Base-by-base conservation (phyloP, 2,888 invertebrate species). In the Didymodactylos carnosus region DNA sequence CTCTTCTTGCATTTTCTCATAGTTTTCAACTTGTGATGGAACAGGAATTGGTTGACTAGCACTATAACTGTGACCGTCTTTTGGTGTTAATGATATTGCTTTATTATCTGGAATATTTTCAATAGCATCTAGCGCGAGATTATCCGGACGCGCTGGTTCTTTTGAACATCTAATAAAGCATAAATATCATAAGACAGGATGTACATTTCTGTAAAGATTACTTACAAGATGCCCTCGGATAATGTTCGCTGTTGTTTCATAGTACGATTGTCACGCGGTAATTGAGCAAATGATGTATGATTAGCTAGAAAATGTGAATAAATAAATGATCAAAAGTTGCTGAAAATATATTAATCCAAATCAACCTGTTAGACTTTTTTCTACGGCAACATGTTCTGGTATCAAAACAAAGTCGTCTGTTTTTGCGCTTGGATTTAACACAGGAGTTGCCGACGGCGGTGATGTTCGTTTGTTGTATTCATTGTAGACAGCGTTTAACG, bases 11-110 rank as follows among this genome's bases (percentile, higher is more conserved):
- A 74, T 74, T 11, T 71, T 51, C 69, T 39, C 53, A 39, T 69
- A 74, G 39, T 74, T 74, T 29, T 74, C 71, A 35, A 74, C 27
- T 51, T 74, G 74, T n/a, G 71, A 53, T 19, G 74, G 74, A 40
- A 73, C 73, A 39, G 73, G 73, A 53, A 62, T 62, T n/a, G 62
- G 62, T 35, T 62, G 62, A 11, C 35, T 62, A 35, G 35, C n/a
- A 35, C n/a, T 62, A n/a, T 29, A 62, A 62, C 19, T n/a, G 3
- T 35, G 62, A 11, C 8, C n/a, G 11, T 62, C 62, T 35, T 62
- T 62, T 7, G 35, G 13, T 19, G 62, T 62, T n/a, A 35, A 5
- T 3, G 62, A 35, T n/a, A n/a, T n/a, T n/a, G n/a, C n/a, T n/a
- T n/a, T n/a, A n/a, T n/a, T n/a, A n/a, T n/a, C n/a, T n/a, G n/a